These are phyloP conservation scores for Drosophila quadrilineata DNA, from an alignment of 1,140 invertebrate species.

Conservation along the genomic window DNA sequence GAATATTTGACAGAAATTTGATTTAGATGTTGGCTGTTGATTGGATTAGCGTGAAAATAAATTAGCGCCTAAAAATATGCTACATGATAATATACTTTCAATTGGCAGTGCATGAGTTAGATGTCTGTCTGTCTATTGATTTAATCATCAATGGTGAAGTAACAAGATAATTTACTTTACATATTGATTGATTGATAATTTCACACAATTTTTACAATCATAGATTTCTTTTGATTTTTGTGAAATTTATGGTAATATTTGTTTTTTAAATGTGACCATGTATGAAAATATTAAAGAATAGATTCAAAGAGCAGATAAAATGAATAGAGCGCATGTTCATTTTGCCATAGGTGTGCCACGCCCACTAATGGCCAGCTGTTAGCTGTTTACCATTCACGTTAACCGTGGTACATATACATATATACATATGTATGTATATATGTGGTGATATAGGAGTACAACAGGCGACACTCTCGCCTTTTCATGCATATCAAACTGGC, in stretches of 20 bases:
- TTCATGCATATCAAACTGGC: slow-evolving; percentile 77
- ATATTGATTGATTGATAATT: too few relatives aligned
- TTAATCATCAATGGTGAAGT: background rate
- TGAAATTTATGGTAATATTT: too few relatives aligned
- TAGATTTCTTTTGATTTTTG: too few relatives aligned
- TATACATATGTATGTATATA: too few relatives aligned
- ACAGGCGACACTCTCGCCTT: slow-evolving; percentile 21
- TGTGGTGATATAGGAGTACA: too few relatives aligned
- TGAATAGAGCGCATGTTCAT: slow-evolving; percentile 53
- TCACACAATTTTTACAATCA: too few relatives aligned
- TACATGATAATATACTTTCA: slow-evolving; percentile 19
- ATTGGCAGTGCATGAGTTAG: background rate
- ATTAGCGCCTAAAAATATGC: slow-evolving; percentile 17
- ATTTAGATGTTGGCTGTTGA: slow-evolving; percentile 34
- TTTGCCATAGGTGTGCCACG: slow-evolving; percentile 45
- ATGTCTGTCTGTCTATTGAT: background rate
- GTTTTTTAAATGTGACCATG: too few relatives aligned
- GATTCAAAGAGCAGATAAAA: slow-evolving; percentile 40
- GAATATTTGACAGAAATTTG: slow-evolving; percentile 39
- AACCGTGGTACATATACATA: too few relatives aligned
- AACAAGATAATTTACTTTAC: too few relatives aligned
- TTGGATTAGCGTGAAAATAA: slow-evolving; percentile 26
- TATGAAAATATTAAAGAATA: too few relatives aligned
- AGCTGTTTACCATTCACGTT: background rate
- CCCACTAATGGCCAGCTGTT: slow-evolving; percentile 28